A percentile compares a stretch with the other conserved stretches of the same genome.
These are phyloP conservation scores for Meiosimyza decipiens DNA, from an alignment of 2,888 invertebrate species.

Conservation along the genomic window DNA sequence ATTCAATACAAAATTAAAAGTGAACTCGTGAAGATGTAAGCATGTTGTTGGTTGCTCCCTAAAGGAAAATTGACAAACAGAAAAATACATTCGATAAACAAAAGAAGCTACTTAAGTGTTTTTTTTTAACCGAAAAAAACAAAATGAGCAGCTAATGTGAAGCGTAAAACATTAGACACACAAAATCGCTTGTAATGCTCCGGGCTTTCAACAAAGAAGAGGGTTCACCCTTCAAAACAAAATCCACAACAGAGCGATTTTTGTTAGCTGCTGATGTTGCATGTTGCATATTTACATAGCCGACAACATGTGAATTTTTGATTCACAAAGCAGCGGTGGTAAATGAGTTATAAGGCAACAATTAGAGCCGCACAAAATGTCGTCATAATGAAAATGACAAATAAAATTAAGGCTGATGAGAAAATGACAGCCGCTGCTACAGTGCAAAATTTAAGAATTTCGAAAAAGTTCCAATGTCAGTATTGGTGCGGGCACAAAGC, in stretches of 20 bases:
- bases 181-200: constrained; percentile 4
- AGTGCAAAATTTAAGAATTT: constrained; percentile 34
- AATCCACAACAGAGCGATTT: not conserved
- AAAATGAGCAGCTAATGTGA: not conserved
- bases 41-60: not conserved
- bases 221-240: not conserved
- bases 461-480: not conserved
- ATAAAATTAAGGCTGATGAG: constrained; percentile 65
- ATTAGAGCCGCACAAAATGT: constrained; percentile 64
- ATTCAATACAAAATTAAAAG: too few relatives aligned
- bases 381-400: constrained; percentile 67
- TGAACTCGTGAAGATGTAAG: too few relatives aligned
- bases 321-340: constrained; percentile 4
- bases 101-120: not conserved
- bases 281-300: constrained; percentile 3
- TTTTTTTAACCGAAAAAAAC: not conserved
- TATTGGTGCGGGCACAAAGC: not conserved
- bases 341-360: constrained; percentile 52
- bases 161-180: not conserved
- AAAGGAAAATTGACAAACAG: not conserved
- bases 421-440: constrained; percentile 57
- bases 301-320: not conserved
- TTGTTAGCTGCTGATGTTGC: constrained; percentile 9
- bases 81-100: not conserved
- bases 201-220: not conserved